Base-by-base conservation (phyloP, 1,140 invertebrate species). In the Medauroidea extradentata region DNA sequence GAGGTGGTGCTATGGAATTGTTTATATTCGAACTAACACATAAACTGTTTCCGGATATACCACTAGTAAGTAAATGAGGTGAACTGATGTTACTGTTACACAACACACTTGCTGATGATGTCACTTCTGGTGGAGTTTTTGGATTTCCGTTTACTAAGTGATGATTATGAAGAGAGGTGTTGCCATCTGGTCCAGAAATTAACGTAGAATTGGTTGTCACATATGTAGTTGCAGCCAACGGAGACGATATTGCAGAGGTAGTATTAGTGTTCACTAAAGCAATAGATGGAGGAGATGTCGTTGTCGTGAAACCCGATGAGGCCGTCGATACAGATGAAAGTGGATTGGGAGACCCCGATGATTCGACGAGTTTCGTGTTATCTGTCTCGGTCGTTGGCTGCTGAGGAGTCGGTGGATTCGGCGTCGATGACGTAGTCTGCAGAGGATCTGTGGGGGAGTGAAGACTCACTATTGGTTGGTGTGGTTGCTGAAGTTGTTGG, bases 341-440 rank as follows among this genome's bases (percentile, higher is more conserved):
- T n/a, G 42, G 11, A 16, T 18, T 48, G 27, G 56, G 48, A 5
- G 51, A 19, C 29, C 53, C 39, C 23, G 73, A 0, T 72, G 73
- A 4, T 73, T 68, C 3, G 73, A 66, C 5, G 76, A 74, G 49
- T 75, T 75, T 18, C 72, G 71, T 8, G 75, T 71, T 52, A 75
- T 76, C 42, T 77, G 73, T 38, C 27, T 53, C 13, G 19, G 55
- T 39, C 53, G 41, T 18, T 39, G 39, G 42, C 16, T 25, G 27
- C 56, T 27, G 56, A 21, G 16, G 51, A 13, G 42, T 60, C 39
- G 39, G 73, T 0, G 73, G 73, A 4, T 73, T 68, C 3, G 73
- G 67, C 5, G 76, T 74, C 51, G 76, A 75, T 16, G 73, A 71
- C 7, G 75, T 71, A 51, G 76, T 76, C 42, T 77, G 73, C n/a